Evolutionary conservation across 2,888 invertebrate genomes (phyloP).

Genomic region (Xylota segnis): DNA sequence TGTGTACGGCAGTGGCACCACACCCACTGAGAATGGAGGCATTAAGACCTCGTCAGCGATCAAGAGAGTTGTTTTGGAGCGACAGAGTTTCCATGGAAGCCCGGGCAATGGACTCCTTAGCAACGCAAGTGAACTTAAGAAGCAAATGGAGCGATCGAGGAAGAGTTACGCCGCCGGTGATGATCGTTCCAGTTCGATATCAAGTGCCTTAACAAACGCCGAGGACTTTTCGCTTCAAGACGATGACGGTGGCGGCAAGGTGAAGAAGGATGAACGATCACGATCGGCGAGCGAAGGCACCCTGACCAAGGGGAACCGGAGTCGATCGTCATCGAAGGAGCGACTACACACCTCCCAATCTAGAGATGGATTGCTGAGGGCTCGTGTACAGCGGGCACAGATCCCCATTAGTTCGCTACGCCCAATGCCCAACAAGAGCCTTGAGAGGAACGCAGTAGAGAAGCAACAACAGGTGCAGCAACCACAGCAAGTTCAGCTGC

Average conservation of each 20-base stretch:
- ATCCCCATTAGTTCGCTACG: constrained; percentile 73
- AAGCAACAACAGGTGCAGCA: constrained; percentile 58
- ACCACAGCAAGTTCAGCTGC: constrained; percentile 69
- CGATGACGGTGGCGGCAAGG: constrained; percentile 8
- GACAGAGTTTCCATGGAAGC: constrained; percentile 80
- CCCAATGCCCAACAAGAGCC: constrained; percentile 73
- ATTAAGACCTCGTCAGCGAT: constrained; percentile 77
- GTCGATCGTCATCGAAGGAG: constrained; percentile 78
- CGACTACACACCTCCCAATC: constrained; percentile 76
- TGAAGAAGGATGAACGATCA: constrained; percentile 58
- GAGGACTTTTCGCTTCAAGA: constrained; percentile 77
- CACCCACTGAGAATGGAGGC: constrained; percentile 76
- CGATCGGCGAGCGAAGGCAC: constrained; percentile 62
- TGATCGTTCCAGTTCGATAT: constrained; percentile 80
- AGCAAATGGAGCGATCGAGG: constrained; percentile 79
- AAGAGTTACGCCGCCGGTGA: constrained; percentile 80
- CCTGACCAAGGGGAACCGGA: constrained; percentile 61
- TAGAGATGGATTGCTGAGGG: constrained; percentile 62
- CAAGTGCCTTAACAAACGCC: constrained; percentile 81
- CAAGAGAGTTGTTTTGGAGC: constrained; percentile 82
- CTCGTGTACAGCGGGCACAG: constrained; percentile 78
- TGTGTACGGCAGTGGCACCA: constrained; percentile 77
- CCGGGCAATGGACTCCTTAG: constrained; percentile 77
- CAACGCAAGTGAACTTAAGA: constrained; percentile 78
- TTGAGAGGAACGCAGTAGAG: constrained; percentile 50